Base-by-base conservation (phyloP, 2,797 vertebrate species). In the Diceros bicornis region DNA sequence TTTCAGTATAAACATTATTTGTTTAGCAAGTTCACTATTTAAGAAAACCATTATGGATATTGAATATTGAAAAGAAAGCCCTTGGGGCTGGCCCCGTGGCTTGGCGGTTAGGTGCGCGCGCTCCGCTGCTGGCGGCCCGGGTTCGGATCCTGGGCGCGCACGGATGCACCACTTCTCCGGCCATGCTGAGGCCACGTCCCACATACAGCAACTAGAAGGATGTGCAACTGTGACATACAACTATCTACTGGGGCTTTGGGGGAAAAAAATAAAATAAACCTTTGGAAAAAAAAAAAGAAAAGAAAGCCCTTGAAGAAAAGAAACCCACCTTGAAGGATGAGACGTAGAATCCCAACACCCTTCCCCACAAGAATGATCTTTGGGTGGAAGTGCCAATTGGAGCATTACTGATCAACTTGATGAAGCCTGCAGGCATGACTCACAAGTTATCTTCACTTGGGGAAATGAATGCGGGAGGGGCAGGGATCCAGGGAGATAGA, bases 21-120 rank as follows among this genome's bases (percentile, higher is more conserved):
- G 78, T 91, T 92, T 89, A 92, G 32, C 41, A 74, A 59, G 50
- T 72, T 84, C 86, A n/a, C 18, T 79, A 84, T 50, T 74, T 72
- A 91, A 95, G 85, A 66, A 91, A 96, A 75, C 37, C 68, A 85
- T 32, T 82, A 74, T 27, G 21, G 77, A 79, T 27, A 89, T 8
- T 64, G 72, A 62, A 62, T 86, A 82, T 44, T 18, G 52, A 71
- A 78, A 94, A 92, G 74, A 87, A 96, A 92, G 61, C 57, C 66
- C 27, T n/a, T 25, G 10, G 41, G 41, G 41, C 41, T 41, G 41
- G 41, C 41, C 41, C 4, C 4, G 41, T 41, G 41, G 41, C 41
- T 41, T 41, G 41, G 41, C 41, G 41, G 41, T 41, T 41, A 41
- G 41, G 41, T 41, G 41, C 41, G 41, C 41, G 41, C 41, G 41